Base-by-base conservation (phyloP, 1,140 invertebrate genomes). In the Copidosoma floridanum region DNA sequence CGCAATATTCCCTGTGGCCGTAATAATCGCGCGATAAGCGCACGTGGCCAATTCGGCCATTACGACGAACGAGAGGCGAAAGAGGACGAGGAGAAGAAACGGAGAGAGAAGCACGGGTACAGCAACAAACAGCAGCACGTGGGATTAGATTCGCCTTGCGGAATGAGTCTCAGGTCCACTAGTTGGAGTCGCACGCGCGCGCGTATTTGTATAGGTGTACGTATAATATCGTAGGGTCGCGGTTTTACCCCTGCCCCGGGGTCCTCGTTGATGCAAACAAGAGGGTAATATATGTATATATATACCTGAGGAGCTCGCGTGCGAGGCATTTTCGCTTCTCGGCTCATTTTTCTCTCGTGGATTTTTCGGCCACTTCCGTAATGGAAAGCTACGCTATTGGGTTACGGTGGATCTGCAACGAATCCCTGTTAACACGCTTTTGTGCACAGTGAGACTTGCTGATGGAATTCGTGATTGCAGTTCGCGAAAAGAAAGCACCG, bases 11-110 rank as follows among this genome's bases (percentile, higher is more conserved):
- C 29, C 8, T 23, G 56, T 26, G 47, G 56, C 56, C 47, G 50
- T 57, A n/a, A 57, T 57, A 57, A 57, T 57, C 50, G 40, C 29
- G 47, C 56, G 56, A 58, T 58, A 58, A 51, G 51, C 47, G 47
- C 46, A 35, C 55, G 54, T 47, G 56, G 56, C 24, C 50, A 51
- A 60, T 60, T 53, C 53, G 53, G 48, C 57, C 57, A 53, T 60
- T 53, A 60, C 50, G 38, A n/a, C n/a, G 40, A 51, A 58, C 14
- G 38, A 29, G 24, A 37, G 29, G 18, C 40, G 46, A 57, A 40
- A 63, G 56, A 64, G 44, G 37, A 52, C 44, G 61, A 64, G 38
- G 57, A 65, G 62, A 53, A 67, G 57, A 59, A 63, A 23, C 29
- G 29, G 11, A 40, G 26, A 26, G 10, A 16, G 20, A 41, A 1